Evolutionary conservation across 1,140 invertebrate species (phyloP).

Genomic region (Calliphora vicina): DNA sequence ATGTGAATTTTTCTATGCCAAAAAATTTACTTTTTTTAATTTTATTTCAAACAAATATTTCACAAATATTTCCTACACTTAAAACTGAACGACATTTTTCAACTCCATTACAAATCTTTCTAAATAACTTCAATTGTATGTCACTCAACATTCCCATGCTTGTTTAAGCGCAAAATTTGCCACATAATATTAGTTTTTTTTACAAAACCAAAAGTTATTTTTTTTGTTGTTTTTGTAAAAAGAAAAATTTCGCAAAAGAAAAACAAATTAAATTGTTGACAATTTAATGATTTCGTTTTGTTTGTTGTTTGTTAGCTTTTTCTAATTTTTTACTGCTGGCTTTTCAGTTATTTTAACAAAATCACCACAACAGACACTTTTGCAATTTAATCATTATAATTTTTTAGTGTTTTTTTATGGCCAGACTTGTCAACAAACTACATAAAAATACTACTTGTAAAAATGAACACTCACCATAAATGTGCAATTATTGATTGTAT

Average conservation of each 20-base stretch:
- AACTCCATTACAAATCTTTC: not conserved
- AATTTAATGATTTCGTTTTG: not conserved
- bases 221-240: no score
- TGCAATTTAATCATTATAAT: not conserved
- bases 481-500: no score
- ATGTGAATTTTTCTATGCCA: no score
- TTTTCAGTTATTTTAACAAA: no score
- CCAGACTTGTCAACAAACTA: not conserved
- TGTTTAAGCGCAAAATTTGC: not conserved
- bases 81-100: not conserved
- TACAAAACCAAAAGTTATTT: not conserved
- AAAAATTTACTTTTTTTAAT: no score
- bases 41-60: no score
- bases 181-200: not conserved
- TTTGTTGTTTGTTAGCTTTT: not conserved
- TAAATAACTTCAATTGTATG: not conserved
- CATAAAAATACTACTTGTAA: no score
- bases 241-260: not conserved
- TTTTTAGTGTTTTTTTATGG: not conserved
- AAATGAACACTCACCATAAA: no score
- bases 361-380: not conserved
- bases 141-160: not conserved
- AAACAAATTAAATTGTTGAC: constrained; percentile 1
- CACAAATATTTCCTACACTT: no score
- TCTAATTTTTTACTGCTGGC: not conserved